Conservation (phyloP, 1,140 invertebrate genomes). For the Calliphora vicina region DNA sequence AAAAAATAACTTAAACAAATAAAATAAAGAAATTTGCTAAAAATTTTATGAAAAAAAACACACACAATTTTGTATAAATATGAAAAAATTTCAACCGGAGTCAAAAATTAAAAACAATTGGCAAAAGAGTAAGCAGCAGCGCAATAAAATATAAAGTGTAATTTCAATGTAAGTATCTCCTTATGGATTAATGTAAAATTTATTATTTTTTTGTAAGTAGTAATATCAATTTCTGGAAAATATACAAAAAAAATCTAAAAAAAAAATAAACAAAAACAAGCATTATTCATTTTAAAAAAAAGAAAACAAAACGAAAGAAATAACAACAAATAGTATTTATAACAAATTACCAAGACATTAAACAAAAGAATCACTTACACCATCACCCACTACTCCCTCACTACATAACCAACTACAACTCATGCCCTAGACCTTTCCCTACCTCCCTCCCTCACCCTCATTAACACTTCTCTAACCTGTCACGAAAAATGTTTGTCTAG, state of each 20-base stretch:
- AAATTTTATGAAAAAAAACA: not conserved
- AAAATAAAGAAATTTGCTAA: constrained; percentile 2
- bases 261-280: not conserved
- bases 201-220: not conserved
- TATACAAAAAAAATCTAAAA: not conserved
- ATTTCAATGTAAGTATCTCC: constrained; percentile 18
- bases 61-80: constrained; percentile 4
- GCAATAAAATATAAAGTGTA: not conserved
- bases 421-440: not conserved
- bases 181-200: constrained; percentile 9
- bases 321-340: not conserved
- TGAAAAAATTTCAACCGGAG: not conserved
- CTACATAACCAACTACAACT: not conserved
- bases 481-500: not conserved
- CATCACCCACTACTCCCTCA: not conserved
- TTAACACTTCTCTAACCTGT: not conserved
- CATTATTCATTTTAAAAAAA: not conserved
- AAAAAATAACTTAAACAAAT: not conserved
- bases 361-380: not conserved
- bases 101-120: not conserved
- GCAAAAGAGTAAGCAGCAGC: not conserved
- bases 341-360: not conserved
- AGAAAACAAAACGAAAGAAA: not conserved
- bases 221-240: not conserved
- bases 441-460: not conserved